Base-by-base conservation (phyloP, 1,140 invertebrate genomes). In the Drosophila varians region DNA sequence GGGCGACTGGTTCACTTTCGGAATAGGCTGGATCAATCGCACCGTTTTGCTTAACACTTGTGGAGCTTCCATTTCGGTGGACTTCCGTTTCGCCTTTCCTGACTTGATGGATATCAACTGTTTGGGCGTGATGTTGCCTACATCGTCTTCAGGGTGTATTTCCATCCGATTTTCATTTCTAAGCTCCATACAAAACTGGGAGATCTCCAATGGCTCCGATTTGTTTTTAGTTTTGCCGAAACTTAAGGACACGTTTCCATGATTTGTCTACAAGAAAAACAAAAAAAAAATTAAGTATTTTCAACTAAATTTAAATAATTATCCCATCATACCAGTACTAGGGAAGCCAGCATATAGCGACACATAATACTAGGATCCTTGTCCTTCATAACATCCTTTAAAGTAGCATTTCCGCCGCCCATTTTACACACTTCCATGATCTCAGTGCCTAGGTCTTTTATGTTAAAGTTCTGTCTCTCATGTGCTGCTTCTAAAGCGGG, bases 391-490 rank as follows among this genome's bases (percentile, higher is more conserved):
- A 91, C 74, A 47, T 87, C 60, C 1, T 66, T 49, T 9, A 91
- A 58, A 0, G 84, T 56, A 1, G 76, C 79, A 9, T 9, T 9
- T 0, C 76, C 69, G 14, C 68, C 31, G 16, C 46, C 19, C 18
- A 66, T 45, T 36, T 74, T 40, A 11, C 76, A 87, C 9, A 80
- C 70, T 9, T 71, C 45, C 4, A 91, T 61, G 14, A 91, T 73
- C 51, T 91, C 78, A 12, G 86, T 82, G 2, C 88, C 86, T 9
- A 91, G 38, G 9, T 72, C 55, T 28, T 76, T 71, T 12, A 91
- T 78, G 19, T 86, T 86, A 23, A 91, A 91, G 47, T 87, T 88
- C 51, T 91, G 90, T 6, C 90, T 73, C 1, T 69, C 84, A 40
- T 80, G 84, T 1, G 90, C 74, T n/a, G 69, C 62, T 19, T 80